Evolutionary conservation across 2,113 vertebrate genomes (phyloP).

Genomic region (Tyrannus savana): DNA sequence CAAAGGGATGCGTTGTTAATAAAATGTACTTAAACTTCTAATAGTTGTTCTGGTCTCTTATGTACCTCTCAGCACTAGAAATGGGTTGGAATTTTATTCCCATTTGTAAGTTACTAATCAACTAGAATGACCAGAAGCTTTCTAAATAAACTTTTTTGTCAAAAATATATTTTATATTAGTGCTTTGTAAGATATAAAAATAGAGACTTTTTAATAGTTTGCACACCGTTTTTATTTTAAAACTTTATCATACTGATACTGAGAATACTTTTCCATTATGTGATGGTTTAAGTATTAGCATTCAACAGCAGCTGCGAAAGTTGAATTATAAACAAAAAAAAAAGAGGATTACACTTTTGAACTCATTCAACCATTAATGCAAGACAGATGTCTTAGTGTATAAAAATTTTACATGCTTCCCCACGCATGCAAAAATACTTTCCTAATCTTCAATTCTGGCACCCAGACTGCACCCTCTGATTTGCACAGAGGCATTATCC

Average conservation of each 20-base stretch:
- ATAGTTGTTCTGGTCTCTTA: constrained; percentile 25
- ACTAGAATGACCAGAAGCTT: background rate
- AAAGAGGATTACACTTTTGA: background rate
- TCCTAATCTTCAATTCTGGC: background rate
- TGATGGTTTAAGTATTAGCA: background rate
- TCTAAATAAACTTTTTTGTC: background rate
- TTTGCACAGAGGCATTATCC: background rate
- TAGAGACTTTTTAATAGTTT: background rate
- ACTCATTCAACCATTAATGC: background rate
- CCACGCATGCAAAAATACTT: background rate
- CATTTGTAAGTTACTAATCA: background rate
- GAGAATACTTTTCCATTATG: background rate
- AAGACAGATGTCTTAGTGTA: background rate
- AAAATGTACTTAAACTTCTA: constrained; percentile 83
- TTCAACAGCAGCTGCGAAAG: background rate
- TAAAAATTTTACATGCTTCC: background rate
- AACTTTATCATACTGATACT: background rate
- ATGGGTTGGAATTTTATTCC: background rate
- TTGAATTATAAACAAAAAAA: background rate
- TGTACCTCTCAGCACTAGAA: background rate
- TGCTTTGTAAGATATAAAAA: background rate
- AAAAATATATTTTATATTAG: background rate
- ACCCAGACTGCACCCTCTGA: too few relatives aligned
- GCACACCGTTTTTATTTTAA: background rate
- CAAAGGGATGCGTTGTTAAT: constrained; percentile 98